Conservation (phyloP, 2,888 invertebrate genomes). For the Empis livida region DNA sequence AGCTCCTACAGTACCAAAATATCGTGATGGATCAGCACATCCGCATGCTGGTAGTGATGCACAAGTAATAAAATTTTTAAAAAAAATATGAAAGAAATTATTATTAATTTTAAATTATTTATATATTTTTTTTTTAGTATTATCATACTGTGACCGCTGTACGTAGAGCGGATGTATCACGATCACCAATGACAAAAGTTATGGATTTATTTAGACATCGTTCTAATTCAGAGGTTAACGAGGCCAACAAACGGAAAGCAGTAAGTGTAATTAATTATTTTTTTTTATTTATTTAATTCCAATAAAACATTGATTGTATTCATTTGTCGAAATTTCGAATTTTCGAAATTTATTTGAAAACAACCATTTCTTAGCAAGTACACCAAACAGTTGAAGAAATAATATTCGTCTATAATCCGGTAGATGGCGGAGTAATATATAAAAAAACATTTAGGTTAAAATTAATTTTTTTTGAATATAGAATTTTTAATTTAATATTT, state of each 20-base stretch:
- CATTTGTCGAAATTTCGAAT: too few species aligned
- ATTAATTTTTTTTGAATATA: too few species aligned
- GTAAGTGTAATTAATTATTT: conserved; percentile 41
- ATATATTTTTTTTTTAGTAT: conserved; percentile 8
- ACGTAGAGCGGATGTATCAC: conserved; percentile 45
- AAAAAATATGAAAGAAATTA: too few species aligned
- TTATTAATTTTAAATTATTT: background rate
- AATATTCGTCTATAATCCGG: too few species aligned
- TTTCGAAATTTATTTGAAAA: too few species aligned
- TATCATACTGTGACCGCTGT: conserved; percentile 58
- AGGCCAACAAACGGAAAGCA: conserved; percentile 58
- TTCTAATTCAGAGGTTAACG: conserved; percentile 54
- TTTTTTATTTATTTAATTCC: too few species aligned
- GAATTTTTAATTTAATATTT: too few species aligned
- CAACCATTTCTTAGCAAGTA: too few species aligned
- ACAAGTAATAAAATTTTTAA: conserved; percentile 24
- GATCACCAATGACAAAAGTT: conserved; percentile 78
- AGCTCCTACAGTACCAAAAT: conserved; percentile 32
- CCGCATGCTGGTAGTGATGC: conserved; percentile 49
- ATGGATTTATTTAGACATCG: conserved; percentile 79
- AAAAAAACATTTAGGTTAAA: too few species aligned
- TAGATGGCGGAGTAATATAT: too few species aligned
- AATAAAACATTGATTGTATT: too few species aligned
- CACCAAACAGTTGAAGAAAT: too few species aligned
- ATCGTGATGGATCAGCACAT: conserved; percentile 58